A percentile compares a stretch with the other conserved stretches of the same genome.
These are phyloP conservation scores for Dascyllus trimaculatus DNA, from an alignment of 2,113 vertebrate species.

Conservation along the genomic window DNA sequence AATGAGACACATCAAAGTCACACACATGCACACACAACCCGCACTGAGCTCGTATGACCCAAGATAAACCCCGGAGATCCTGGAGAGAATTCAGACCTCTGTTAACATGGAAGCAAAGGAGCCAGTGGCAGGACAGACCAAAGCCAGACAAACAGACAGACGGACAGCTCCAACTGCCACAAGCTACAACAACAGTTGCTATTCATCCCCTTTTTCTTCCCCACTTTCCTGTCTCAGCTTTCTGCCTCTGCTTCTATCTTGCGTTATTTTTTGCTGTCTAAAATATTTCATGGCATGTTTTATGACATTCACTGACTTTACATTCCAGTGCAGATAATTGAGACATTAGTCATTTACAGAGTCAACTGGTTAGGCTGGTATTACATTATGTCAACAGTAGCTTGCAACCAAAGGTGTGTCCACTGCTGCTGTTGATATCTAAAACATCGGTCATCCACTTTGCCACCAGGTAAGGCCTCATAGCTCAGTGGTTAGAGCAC, in stretches of 20 bases:
- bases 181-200: slow-evolving; percentile 3
- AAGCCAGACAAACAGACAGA: not conserved
- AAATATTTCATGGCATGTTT: not conserved
- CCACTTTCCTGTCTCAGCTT: not conserved
- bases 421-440: rapidly evolving
- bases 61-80: slow-evolving; percentile 39
- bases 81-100: slow-evolving; percentile 38
- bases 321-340: not conserved
- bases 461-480: rapidly evolving
- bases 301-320: no score
- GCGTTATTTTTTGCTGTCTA: no score
- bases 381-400: not conserved
- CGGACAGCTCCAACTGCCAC: slow-evolving; percentile 12
- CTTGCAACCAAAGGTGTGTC: slow-evolving; percentile 24
- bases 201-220: not conserved
- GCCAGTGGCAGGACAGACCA: not conserved
- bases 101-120: slow-evolving; percentile 21
- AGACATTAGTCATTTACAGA: not conserved
- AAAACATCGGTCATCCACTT: rapidly evolving
- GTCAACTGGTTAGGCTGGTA: slow-evolving; percentile 20
- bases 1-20: slow-evolving; percentile 11
- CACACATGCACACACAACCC: not conserved
- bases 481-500: slow-evolving; percentile 82
- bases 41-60: slow-evolving; percentile 1
- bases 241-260: not conserved